Conservation (phyloP, 2,113 vertebrate species). For the Barnardius zonarius region DNA sequence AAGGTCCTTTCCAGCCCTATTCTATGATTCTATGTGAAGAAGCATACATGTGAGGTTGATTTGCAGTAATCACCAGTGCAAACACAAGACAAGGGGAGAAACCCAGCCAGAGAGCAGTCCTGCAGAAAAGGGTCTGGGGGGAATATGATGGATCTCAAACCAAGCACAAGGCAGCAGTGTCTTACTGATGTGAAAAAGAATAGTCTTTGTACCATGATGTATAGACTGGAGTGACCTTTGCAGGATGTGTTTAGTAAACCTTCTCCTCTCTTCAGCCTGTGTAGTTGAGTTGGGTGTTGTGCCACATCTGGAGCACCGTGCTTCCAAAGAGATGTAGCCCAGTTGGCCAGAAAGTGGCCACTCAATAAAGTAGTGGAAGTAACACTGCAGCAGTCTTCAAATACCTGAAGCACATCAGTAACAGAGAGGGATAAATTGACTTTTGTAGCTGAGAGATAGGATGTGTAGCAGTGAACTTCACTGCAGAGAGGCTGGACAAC, state of each 20-base stretch:
- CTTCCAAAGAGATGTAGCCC: not conserved
- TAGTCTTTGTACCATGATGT: not conserved
- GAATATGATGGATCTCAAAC: not conserved
- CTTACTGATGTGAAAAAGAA: not conserved
- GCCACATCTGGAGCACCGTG: too few relatives aligned
- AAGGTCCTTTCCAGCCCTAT: not conserved
- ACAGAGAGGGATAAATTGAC: not conserved
- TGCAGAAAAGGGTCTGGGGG: not conserved
- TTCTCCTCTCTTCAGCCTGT: not conserved
- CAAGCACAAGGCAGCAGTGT: not conserved
- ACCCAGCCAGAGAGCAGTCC: not conserved
- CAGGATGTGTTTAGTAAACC: not conserved
- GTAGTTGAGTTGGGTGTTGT: not conserved
- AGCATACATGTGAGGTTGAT: not conserved
- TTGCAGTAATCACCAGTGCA: not conserved
- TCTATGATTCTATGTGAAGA: not conserved
- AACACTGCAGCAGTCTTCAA: not conserved
- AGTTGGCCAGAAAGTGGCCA: not conserved
- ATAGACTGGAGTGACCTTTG: not conserved
- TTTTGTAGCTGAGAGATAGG: not conserved
- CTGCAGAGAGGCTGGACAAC: not conserved
- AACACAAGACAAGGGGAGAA: not conserved
- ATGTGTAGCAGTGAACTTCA: not conserved
- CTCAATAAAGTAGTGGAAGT: not conserved
- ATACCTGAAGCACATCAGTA: not conserved